Evolutionary conservation across 2,113 vertebrate species (phyloP), one percentile per base, ranked within the genome.

Genomic region (Melospiza melodia): DNA sequence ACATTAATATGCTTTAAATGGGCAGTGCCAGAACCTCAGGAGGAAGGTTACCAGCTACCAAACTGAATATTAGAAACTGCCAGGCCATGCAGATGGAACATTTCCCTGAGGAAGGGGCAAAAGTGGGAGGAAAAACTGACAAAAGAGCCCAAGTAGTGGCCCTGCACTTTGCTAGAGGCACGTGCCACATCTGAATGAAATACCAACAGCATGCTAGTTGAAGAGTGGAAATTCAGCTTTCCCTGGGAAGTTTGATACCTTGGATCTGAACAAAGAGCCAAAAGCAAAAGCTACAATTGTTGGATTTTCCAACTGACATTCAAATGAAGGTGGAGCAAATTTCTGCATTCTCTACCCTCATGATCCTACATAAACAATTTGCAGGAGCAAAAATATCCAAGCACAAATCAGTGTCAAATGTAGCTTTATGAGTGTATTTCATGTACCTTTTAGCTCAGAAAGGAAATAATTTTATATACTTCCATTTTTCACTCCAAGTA

Each of bases 171-270:
- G 63, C 94, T 86, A 94, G 63, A 92, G 66, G 66, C 81, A 87
- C 93, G 88, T 62, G 83, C 76, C 94, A 65, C 79, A 79, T 81
- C 88, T 90, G 94, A 94, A 91, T 71, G 77, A 93, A 86, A 91
- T 8, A 71, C 25, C 86, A 51, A 46, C 13, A 83, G 79, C 81
- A 71, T 94, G 84, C 72, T 58, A 27, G 89, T 72, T 86, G 83
- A 81, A 90, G 83, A 93, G 74, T 81, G 86, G 82, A 89, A 95
- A 51, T 33, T 68, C 69, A 48, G 74, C 76, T 73, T 97, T 95
- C 79, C 83, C 46, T 24, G 87, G 91, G 65, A 93, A 72, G 57
- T 93, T 61, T 86, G 80, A 46, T 89, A 72, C 77, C 78, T 76
- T 95, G 52, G 66, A 93, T 75, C 51, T 92, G 76, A 95, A 24